These are phyloP conservation scores for Chloropsis hardwickii DNA, from an alignment of 2,113 vertebrate genomes.

Conservation along the genomic window DNA sequence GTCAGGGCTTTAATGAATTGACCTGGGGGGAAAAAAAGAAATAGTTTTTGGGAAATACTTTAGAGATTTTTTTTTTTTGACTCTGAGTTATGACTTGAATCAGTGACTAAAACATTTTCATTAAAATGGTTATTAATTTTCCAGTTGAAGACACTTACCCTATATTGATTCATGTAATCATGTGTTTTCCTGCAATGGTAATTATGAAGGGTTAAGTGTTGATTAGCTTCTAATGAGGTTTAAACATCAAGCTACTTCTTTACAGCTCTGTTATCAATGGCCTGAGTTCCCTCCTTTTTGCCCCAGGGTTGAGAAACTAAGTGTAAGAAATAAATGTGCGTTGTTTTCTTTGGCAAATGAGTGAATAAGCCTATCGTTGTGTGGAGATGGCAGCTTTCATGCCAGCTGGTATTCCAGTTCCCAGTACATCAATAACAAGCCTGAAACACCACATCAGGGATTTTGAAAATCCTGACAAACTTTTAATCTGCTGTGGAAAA, in stretches of 20 bases:
- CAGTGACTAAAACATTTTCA: not conserved
- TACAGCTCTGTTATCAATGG: not conserved
- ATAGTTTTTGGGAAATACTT: not conserved
- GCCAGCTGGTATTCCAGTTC: not conserved
- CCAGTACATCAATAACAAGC: not conserved
- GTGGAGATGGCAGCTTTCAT: not conserved
- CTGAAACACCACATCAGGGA: not conserved
- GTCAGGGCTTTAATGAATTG: slow-evolving; percentile 18
- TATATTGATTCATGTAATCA: not conserved
- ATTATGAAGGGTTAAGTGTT: not conserved
- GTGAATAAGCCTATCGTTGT: not conserved
- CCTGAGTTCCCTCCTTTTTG: not conserved
- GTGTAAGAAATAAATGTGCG: not conserved
- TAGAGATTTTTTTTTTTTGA: not conserved
- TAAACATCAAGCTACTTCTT: not conserved
- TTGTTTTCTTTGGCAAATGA: not conserved
- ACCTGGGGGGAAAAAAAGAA: fast-evolving
- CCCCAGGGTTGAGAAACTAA: not conserved
- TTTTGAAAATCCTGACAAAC: not conserved
- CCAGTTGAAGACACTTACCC: not conserved
- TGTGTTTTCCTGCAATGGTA: not conserved
- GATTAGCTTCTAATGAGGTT: not conserved
- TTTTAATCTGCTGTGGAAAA: not conserved
- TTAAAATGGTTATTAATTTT: slow-evolving; percentile 4
- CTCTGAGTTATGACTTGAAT: not conserved